Evolutionary conservation across 2,113 vertebrate species (phyloP).

Genomic region (Monarcha castaneiventris): DNA sequence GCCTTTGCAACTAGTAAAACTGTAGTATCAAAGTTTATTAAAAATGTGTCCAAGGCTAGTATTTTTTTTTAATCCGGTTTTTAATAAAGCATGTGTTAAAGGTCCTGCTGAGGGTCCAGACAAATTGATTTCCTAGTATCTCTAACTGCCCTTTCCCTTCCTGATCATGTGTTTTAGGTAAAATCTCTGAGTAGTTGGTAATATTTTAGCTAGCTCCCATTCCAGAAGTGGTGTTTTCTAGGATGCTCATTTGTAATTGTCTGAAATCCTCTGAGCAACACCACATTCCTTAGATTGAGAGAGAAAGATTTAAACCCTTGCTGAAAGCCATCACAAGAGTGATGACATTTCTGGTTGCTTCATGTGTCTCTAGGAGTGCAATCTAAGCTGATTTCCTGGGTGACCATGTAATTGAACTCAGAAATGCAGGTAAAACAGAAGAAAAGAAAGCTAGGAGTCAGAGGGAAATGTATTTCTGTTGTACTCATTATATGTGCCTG

Average conservation of each 20-base stretch:
- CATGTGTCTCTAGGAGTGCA: background rate
- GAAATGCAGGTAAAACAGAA: background rate
- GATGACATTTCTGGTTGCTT: conserved; percentile 19
- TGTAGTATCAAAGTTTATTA: background rate
- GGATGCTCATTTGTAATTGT: background rate
- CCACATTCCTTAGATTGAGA: background rate
- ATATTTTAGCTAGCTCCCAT: background rate
- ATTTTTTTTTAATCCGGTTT: background rate
- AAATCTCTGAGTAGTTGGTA: background rate
- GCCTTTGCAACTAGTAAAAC: background rate
- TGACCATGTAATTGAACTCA: background rate
- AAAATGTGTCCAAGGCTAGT: background rate
- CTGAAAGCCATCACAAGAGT: background rate
- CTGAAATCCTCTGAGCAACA: background rate
- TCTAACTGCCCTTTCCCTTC: background rate
- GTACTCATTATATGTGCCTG: background rate
- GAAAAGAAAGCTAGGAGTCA: background rate
- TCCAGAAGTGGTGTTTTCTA: background rate
- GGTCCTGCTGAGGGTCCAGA: background rate
- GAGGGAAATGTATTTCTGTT: background rate
- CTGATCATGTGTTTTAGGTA: background rate
- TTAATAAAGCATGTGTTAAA: background rate
- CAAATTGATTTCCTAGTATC: background rate
- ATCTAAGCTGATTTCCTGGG: background rate
- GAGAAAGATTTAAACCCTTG: conserved; percentile 25